Conservation (phyloP, 2,888 invertebrate species). For the Monochamus alternatus region DNA sequence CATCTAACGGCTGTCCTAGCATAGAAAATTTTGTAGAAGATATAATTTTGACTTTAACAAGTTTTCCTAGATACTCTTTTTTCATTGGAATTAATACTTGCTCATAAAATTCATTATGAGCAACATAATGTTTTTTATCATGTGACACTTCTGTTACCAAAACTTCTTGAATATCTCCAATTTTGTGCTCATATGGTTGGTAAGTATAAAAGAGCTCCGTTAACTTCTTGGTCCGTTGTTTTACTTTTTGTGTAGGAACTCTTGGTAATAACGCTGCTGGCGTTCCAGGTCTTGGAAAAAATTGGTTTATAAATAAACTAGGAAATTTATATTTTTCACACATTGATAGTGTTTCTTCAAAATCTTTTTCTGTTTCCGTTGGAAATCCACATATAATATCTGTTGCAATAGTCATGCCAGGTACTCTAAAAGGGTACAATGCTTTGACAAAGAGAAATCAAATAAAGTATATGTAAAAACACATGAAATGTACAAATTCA, state of each 20-base stretch:
- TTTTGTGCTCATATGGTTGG: slow-evolving; percentile 83
- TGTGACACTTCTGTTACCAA: slow-evolving; percentile 95
- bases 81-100: slow-evolving; percentile 90
- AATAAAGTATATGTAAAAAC: not conserved
- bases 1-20: slow-evolving; percentile 79
- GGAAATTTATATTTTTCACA: slow-evolving; percentile 93
- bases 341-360: slow-evolving; percentile 88
- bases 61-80: slow-evolving; percentile 85
- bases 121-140: slow-evolving; percentile 92
- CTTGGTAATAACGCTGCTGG: slow-evolving; percentile 93
- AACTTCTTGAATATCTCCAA: slow-evolving; percentile 82
- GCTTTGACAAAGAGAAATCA: too few relatives aligned
- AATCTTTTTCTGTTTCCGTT: slow-evolving; percentile 92
- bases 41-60: slow-evolving; percentile 84
- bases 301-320: slow-evolving; percentile 97
- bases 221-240: slow-evolving; percentile 88
- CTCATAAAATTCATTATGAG: slow-evolving; percentile 96
- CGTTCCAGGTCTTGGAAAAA: slow-evolving; percentile 96
- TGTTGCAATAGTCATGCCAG: slow-evolving; percentile 94
- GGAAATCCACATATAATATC: slow-evolving; percentile 99
- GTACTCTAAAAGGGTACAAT: slow-evolving; percentile 76
- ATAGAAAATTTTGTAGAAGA: slow-evolving; percentile 85
- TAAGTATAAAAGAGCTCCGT: slow-evolving; percentile 94
- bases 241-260: slow-evolving; percentile 90
- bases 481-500: not conserved